Base-by-base conservation (phyloP, 2,888 invertebrate genomes). In the Leptura quadrifasciata region DNA sequence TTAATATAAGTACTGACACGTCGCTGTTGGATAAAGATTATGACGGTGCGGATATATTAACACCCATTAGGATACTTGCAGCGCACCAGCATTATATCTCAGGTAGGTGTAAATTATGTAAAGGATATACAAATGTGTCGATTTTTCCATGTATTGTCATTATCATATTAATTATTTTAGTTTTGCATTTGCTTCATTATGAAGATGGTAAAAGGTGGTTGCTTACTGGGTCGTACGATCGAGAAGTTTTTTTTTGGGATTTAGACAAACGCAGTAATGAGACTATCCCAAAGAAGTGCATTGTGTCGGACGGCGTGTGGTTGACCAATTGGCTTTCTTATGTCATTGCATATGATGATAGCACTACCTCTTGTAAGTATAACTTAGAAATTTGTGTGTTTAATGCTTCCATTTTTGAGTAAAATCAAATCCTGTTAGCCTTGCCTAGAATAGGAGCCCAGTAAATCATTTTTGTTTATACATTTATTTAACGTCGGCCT, bases 211-310 rank as follows among this genome's bases (percentile, higher is more conserved):
- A 92, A 47, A 91, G 93, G 83, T 94, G 92, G 88, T 87, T 95
- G 65, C 91, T 93, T 55, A 93, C 94, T 0, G 93, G 92, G 1
- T 93, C 93, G 8, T 89, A 92, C 54, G 95, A 95, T 86, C 93
- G 93, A 60, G 90, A 91, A 72, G 91, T 92, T 24, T 94, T 93
- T 88, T 91, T 94, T 73, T 95, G 95, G 95, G 94, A 95, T 86
- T 91, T 94, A 70, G 87, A 90, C 67, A 88, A 91, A 79, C 85
- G 87, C 54, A 86, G 82, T 24, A 84, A 82, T 0, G 85, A 91
- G 27, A 47, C 5, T 2, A 12, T 15, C 1, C 47, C 47, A 39
- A 90, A 89, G 78, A 89, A 88, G 75, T 89, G 90, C 58, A 84
- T 90, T 12, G 85, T 90, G n/a, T 88, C 89, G 0, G 90, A 91